These are phyloP conservation scores for Hoplodrina ambigua DNA, from an alignment of 2,888 invertebrate species.

Conservation along the genomic window DNA sequence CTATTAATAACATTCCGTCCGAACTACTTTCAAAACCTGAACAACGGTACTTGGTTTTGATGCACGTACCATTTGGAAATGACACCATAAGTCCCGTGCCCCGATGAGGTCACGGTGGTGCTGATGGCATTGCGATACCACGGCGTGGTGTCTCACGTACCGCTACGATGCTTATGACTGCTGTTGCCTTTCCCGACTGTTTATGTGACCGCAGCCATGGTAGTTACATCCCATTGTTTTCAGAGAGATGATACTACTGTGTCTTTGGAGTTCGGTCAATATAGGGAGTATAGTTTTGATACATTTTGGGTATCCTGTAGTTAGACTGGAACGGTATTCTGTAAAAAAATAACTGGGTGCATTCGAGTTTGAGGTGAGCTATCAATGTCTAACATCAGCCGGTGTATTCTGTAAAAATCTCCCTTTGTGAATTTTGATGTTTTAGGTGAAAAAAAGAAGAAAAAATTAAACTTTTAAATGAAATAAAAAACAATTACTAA, in stretches of 20 bases:
- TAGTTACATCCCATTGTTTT: conserved; percentile 56
- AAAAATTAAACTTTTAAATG: too few relatives aligned
- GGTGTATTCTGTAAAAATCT: too few relatives aligned
- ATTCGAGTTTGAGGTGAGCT: too few relatives aligned
- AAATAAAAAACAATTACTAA: too few relatives aligned
- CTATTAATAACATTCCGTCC: too few relatives aligned
- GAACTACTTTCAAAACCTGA: too few relatives aligned
- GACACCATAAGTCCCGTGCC: conserved; percentile 19
- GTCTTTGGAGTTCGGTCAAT: conserved; percentile 11
- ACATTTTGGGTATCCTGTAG: too few relatives aligned
- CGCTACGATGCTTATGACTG: conserved; percentile 30
- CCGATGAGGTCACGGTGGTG: conserved; percentile 54
- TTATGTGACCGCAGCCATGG: conserved; percentile 30
- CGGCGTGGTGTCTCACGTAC: conserved; percentile 48
- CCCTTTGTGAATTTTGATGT: too few relatives aligned
- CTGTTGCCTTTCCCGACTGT: conserved; percentile 41
- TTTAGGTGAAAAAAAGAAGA: too few relatives aligned
- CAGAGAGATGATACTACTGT: conserved; percentile 10
- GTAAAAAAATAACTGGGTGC: too few relatives aligned
- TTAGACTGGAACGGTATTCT: too few relatives aligned
- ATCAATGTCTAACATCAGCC: too few relatives aligned
- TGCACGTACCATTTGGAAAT: conserved; percentile 33
- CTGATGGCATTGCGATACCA: conserved; percentile 52
- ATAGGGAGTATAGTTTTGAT: neutral
- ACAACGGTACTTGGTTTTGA: neutral